Percentiles rank a stretch among this genome's conserved stretches.
These are phyloP conservation scores for Callimico goeldii DNA, from an alignment of 2,797 vertebrate species.

Conservation along the genomic window DNA sequence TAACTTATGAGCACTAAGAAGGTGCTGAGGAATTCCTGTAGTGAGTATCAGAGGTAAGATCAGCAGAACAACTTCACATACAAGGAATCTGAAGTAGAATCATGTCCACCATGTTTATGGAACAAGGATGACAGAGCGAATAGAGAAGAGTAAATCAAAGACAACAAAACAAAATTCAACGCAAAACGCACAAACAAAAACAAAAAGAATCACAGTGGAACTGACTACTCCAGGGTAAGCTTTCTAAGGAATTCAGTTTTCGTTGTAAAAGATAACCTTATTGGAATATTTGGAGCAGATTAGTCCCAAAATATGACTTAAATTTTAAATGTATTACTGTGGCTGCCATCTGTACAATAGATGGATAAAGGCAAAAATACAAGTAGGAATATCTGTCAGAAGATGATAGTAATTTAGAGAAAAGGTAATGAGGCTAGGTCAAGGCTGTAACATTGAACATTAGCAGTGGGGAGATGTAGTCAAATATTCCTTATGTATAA, in stretches of 20 bases:
- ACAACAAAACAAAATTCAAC: neutral
- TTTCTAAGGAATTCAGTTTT: neutral
- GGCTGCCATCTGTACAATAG: neutral
- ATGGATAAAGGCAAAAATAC: neutral
- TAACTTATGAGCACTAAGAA: neutral
- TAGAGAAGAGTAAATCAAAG: neutral
- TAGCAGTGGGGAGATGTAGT: neutral
- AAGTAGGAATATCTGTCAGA: neutral
- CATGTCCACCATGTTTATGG: neutral
- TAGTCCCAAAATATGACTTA: too few species aligned
- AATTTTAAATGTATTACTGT: neutral
- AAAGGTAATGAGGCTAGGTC: neutral
- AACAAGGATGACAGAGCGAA: neutral
- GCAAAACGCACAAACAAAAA: too few species aligned
- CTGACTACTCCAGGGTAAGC: neutral
- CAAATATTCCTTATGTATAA: neutral
- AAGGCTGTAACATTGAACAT: neutral
- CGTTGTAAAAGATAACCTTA: neutral
- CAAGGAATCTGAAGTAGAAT: neutral
- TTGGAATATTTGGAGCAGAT: neutral
- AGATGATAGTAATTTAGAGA: neutral
- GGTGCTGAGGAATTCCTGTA: neutral
- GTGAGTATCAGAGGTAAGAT: neutral
- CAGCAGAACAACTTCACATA: neutral
- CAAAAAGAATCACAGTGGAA: neutral